phyloP scores from a whole-genome alignment of 2,113 vertebrate species.

The Okapia johnstoni region DNA sequence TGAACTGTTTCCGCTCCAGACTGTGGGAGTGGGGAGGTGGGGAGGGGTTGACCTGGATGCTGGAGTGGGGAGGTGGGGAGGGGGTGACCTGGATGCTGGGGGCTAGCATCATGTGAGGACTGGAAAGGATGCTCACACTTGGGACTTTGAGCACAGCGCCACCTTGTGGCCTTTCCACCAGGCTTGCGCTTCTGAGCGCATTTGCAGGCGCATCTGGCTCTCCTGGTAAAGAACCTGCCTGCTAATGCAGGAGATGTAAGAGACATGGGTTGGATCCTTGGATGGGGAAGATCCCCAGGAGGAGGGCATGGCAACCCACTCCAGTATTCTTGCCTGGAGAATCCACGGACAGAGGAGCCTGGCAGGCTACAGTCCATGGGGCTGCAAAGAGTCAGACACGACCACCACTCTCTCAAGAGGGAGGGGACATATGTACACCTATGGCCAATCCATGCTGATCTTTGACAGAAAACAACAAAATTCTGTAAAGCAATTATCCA shows the following conservation, averaged over 20 bases:
- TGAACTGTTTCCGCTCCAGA: not conserved
- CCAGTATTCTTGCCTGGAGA: not conserved
- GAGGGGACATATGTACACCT: not conserved
- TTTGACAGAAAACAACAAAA: not conserved
- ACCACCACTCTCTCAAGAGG: not conserved
- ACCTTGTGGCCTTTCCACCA: not conserved
- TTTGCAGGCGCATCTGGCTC: not conserved
- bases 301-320: not conserved
- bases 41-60: too few relatives aligned
- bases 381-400: not conserved
- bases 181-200: not conserved
- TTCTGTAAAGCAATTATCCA: not conserved
- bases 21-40: not conserved
- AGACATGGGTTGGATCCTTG: not conserved
- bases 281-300: not conserved
- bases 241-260: not conserved
- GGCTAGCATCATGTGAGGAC: not conserved
- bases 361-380: not conserved
- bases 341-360: not conserved
- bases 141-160: not conserved
- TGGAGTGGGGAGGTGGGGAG: not conserved
- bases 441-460: not conserved
- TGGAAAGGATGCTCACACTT: not conserved
- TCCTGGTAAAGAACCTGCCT: not conserved
- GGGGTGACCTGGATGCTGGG: too few relatives aligned